Evolutionary conservation across 2,888 invertebrate species (phyloP).

Genomic region (Papilio gigon): DNA sequence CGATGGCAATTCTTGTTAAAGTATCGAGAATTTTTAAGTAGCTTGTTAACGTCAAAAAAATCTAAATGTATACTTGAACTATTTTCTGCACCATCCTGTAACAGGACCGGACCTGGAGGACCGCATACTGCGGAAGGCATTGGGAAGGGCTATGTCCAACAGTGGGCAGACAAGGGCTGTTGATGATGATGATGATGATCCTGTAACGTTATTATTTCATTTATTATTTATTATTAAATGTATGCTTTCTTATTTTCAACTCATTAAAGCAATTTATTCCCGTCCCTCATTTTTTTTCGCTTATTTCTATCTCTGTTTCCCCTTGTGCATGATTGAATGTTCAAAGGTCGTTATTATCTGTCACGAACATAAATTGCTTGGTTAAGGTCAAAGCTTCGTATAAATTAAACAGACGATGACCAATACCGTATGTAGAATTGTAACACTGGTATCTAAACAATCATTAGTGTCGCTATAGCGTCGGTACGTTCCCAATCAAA

Average conservation of each 20-base stretch:
- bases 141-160: too few species aligned
- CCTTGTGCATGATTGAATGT: background rate
- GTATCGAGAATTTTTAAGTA: background rate
- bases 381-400: conserved; percentile 9
- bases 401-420: conserved; percentile 23
- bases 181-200: too few species aligned
- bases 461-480: conserved; percentile 48
- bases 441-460: conserved; percentile 43
- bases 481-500: conserved; percentile 63
- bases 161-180: too few species aligned
- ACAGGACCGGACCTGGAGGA: too few species aligned
- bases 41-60: background rate
- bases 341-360: background rate
- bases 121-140: too few species aligned
- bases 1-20: conserved; percentile 44
- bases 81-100: background rate
- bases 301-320: background rate
- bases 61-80: background rate
- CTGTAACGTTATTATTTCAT: too few species aligned
- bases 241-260: too few species aligned
- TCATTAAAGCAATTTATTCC: too few species aligned
- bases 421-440: conserved; percentile 27
- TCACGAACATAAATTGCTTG: conserved; percentile 3
- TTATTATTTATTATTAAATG: background rate
- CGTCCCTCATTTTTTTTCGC: background rate